Conservation (phyloP, 1,140 invertebrate genomes). For the Achatina immaculata region DNA sequence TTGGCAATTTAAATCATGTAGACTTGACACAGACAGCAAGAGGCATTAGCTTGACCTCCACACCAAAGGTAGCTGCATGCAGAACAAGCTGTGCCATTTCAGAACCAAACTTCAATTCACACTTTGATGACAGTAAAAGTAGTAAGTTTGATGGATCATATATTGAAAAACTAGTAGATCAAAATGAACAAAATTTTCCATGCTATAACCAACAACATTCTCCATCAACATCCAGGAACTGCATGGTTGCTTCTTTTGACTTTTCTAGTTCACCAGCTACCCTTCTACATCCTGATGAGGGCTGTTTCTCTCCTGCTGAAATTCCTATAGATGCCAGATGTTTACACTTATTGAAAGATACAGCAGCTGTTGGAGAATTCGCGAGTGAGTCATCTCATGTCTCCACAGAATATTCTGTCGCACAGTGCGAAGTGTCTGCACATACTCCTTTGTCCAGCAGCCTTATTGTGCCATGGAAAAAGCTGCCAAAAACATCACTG, state of each 20-base stretch:
- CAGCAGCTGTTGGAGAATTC: too few species aligned
- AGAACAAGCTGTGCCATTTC: too few species aligned
- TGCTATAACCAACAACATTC: background rate
- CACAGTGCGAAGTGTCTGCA: background rate
- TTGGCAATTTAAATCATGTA: background rate
- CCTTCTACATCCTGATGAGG: background rate
- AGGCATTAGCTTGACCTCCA: background rate
- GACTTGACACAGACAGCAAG: background rate
- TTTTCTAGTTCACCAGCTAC: background rate
- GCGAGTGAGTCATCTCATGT: too few species aligned
- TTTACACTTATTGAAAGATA: too few species aligned
- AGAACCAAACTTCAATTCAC: too few species aligned
- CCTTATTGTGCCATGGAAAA: slow-evolving; percentile 13
- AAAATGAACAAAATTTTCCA: background rate
- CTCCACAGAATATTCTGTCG: too few species aligned
- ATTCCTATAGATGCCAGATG: background rate
- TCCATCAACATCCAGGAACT: background rate
- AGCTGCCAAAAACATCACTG: background rate
- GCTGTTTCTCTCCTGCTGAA: background rate
- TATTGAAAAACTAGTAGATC: background rate
- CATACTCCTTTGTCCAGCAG: background rate
- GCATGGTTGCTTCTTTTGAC: too few species aligned
- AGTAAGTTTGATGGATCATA: too few species aligned
- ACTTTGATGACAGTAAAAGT: too few species aligned
- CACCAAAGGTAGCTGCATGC: background rate